Conservation (phyloP, 2,113 vertebrate species). For the Aspidoscelis tigris region DNA sequence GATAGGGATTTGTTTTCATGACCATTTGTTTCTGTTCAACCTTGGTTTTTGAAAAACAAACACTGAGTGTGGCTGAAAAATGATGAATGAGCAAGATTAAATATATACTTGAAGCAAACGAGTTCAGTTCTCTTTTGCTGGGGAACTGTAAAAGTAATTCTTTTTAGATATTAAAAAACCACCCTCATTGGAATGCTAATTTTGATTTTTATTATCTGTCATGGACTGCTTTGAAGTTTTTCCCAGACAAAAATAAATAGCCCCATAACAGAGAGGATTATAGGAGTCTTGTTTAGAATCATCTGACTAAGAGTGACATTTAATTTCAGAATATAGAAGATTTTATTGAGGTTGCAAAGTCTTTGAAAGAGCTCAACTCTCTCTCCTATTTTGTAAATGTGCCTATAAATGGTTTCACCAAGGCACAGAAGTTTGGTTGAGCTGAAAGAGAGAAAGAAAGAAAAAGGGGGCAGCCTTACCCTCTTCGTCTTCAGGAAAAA, state of each 20-base stretch:
- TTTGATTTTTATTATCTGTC: conserved; percentile 86
- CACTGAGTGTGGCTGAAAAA: conserved; percentile 17
- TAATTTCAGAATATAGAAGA: conserved; percentile 79
- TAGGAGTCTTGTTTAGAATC: conserved; percentile 81
- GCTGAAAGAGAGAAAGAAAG: conserved; percentile 59
- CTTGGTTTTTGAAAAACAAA: conserved; percentile 5
- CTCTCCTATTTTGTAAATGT: conserved; percentile 77
- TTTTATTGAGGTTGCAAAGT: conserved; percentile 77
- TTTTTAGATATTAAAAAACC: conserved; percentile 72
- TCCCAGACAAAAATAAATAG: conserved; percentile 84
- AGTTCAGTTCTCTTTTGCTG: conserved; percentile 63
- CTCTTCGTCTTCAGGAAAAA: conserved; percentile 64
- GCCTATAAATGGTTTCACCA: conserved; percentile 81
- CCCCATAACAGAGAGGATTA: conserved; percentile 86
- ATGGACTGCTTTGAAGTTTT: conserved; percentile 84
- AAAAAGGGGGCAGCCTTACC: conserved; percentile 65
- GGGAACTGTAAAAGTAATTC: conserved; percentile 76
- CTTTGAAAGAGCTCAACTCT: conserved; percentile 72
- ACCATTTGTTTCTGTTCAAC: conserved; percentile 19
- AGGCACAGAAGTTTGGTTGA: conserved; percentile 74
- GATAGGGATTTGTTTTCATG: conserved; percentile 25
- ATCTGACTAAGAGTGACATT: conserved; percentile 82
- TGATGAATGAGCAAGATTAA: conserved; percentile 23
- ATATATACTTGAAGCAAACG: conserved; percentile 44
- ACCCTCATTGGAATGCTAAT: conserved; percentile 84